Conservation (phyloP, 2,888 invertebrate species). For the Taenaris catops region DNA sequence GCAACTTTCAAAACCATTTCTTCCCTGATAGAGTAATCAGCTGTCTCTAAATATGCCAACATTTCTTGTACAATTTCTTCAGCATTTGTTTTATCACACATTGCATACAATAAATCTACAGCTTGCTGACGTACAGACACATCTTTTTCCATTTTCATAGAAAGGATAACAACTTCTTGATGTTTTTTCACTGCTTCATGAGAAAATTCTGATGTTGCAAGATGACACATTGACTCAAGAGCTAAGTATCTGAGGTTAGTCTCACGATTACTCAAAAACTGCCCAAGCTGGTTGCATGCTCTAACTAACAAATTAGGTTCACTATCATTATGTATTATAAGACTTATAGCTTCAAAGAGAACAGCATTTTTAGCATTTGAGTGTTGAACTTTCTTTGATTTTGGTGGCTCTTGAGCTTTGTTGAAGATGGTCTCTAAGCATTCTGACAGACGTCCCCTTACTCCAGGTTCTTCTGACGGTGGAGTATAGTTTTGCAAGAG, state of each 20-base stretch:
- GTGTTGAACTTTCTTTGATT: conserved; percentile 99
- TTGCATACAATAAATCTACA: conserved; percentile 98
- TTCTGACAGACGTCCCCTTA: conserved; percentile 96
- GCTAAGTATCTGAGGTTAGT: conserved; percentile 99
- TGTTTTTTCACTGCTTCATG: conserved; percentile 99
- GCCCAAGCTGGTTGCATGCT: conserved; percentile 99
- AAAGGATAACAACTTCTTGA: conserved; percentile 98
- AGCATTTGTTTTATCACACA: conserved; percentile 99
- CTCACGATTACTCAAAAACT: conserved; percentile 97
- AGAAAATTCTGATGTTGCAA: conserved; percentile 99
- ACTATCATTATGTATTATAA: conserved; percentile 99
- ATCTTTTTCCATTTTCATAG: conserved; percentile 99
- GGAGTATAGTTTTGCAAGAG: conserved; percentile 99
- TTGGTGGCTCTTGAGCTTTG: conserved; percentile 99
- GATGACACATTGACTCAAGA: conserved; percentile 98
- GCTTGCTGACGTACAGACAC: conserved; percentile 98
- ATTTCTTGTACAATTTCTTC: conserved; percentile 99
- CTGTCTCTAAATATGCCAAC: conserved; percentile 99
- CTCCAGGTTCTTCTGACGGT: conserved; percentile 97
- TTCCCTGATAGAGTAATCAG: conserved; percentile 99
- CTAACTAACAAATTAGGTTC: conserved; percentile 98
- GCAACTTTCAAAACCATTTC: conserved; percentile 99
- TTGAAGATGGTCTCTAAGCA: conserved; percentile 98
- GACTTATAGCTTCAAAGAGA: conserved; percentile 99
- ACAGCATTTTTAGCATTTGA: conserved; percentile 99